Conservation (phyloP, 2,113 vertebrate species). For the Phrynosoma blainvillii region DNA sequence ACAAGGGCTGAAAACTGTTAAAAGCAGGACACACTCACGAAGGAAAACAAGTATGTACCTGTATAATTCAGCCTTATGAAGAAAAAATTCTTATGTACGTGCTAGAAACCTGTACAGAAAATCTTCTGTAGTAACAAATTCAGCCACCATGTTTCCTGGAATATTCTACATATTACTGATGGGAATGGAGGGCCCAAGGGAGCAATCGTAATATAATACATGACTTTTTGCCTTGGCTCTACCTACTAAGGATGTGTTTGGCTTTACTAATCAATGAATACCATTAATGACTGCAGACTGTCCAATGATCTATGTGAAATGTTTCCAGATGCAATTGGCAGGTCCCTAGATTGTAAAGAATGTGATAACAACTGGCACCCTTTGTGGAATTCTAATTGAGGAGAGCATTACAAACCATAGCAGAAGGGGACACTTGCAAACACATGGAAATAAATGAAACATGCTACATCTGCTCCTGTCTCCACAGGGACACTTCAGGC, state of each 20-base stretch:
- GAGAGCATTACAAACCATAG: accelerated
- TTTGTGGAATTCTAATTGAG: neutral
- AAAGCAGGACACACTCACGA: neutral
- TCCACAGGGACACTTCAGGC: neutral
- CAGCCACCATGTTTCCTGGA: slow-evolving; percentile 5
- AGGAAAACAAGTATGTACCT: neutral
- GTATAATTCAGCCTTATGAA: neutral
- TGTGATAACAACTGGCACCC: accelerated
- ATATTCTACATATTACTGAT: neutral
- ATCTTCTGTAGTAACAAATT: neutral
- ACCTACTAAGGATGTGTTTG: accelerated
- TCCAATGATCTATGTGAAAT: neutral
- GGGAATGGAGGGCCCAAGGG: accelerated
- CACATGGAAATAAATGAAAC: neutral
- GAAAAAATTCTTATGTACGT: neutral
- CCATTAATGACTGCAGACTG: accelerated
- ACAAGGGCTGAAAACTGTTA: neutral
- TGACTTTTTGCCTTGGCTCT: neutral
- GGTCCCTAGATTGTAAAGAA: neutral
- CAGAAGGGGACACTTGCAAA: neutral
- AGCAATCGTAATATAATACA: neutral
- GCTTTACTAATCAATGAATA: neutral
- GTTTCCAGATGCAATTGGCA: slow-evolving; percentile 15
- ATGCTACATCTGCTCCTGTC: neutral
- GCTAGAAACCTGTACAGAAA: neutral